These are phyloP conservation scores for Harmothoe impar DNA, from an alignment of 2,888 invertebrate genomes.

Conservation along the genomic window DNA sequence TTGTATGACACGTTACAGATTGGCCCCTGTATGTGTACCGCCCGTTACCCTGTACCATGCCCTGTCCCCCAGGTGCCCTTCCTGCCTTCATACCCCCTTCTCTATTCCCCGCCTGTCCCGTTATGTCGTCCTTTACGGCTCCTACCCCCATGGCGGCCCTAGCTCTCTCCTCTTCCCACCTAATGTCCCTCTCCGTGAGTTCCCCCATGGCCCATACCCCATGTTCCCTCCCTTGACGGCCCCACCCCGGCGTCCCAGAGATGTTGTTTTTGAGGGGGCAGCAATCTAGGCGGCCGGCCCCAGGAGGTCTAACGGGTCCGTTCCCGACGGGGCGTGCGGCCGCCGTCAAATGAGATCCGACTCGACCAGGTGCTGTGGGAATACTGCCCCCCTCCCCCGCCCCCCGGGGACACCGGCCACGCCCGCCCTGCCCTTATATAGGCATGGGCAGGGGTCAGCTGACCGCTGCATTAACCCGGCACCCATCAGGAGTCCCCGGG, in stretches of 20 bases:
- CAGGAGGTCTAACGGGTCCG: conserved; percentile 12
- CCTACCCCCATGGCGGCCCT: conserved; percentile 1
- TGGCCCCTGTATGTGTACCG: too few relatives aligned
- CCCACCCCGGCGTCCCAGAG: not conserved
- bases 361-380: conserved; percentile 38
- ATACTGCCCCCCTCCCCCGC: not conserved
- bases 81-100: not conserved
- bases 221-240: not conserved
- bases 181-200: too few relatives aligned
- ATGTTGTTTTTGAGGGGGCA: conserved; percentile 10
- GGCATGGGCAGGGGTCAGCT: conserved; percentile 51
- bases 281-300: conserved; percentile 21
- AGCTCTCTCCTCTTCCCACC: not conserved
- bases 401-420: conserved; percentile 20
- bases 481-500: conserved; percentile 42
- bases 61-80: not conserved
- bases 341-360: conserved; percentile 58
- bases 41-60: too few relatives aligned
- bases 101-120: not conserved
- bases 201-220: not conserved
- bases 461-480: conserved; percentile 55
- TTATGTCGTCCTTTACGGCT: not conserved
- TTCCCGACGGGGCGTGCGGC: not conserved
- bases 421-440: conserved; percentile 41
- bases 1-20: too few relatives aligned